A percentile compares a stretch with the other conserved stretches of the same genome.
These are phyloP conservation scores for Danionella cerebrum DNA, from an alignment of 2,113 vertebrate genomes.

Conservation along the genomic window DNA sequence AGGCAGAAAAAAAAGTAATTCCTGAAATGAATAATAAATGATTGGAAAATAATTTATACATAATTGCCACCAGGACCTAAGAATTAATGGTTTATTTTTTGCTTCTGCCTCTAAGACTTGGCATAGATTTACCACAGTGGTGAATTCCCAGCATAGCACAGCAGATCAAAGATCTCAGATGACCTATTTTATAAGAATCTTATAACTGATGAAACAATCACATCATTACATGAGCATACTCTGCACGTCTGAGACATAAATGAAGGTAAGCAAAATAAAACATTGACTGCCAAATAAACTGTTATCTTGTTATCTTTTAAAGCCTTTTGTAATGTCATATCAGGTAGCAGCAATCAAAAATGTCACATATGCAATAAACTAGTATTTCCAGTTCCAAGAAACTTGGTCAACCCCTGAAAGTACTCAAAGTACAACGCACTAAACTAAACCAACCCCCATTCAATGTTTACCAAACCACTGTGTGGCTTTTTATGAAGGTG, in stretches of 20 bases:
- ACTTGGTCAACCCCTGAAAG: neutral
- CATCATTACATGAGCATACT: neutral
- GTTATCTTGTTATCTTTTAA: neutral
- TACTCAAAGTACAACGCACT: neutral
- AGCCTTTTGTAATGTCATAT: neutral
- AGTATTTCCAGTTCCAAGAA: neutral
- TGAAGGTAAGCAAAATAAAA: neutral
- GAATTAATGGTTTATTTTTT: conserved; percentile 27
- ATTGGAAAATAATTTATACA: neutral
- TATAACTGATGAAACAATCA: neutral
- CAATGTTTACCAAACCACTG: neutral
- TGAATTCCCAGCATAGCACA: neutral
- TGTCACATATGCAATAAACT: neutral
- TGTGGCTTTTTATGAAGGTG: too few species aligned
- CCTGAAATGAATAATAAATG: conserved; percentile 51
- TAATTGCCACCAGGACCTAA: conserved; percentile 31
- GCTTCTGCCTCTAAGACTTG: neutral
- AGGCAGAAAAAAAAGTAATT: conserved; percentile 53
- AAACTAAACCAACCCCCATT: neutral
- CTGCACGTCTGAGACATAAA: neutral
- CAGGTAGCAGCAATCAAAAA: neutral
- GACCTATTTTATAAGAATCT: neutral
- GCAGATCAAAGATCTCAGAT: neutral
- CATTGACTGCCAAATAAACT: neutral
- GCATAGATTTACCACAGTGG: neutral